phyloP scores from a whole-genome alignment of 2,113 vertebrate species.

The Gorsachius goisagi region DNA sequence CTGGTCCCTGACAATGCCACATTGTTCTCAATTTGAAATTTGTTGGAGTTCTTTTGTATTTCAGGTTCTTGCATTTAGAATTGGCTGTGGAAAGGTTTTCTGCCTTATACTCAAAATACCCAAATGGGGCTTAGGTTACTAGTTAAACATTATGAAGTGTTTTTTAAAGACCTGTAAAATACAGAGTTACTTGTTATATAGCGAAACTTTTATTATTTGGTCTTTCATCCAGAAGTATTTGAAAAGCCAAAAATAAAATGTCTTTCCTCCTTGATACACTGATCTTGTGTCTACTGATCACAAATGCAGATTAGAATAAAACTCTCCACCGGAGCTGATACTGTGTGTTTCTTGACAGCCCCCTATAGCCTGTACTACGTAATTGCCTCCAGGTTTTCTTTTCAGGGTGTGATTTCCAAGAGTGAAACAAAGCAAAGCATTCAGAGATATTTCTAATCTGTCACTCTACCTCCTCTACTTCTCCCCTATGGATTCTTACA shows the following conservation, averaged over 20 bases:
- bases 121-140: not conserved
- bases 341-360: constrained; percentile 17
- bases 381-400: not conserved
- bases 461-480: not conserved
- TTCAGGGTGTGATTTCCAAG: not conserved
- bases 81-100: not conserved
- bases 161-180: constrained; percentile 43
- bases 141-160: constrained; percentile 13
- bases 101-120: not conserved
- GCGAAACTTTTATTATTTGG: not conserved
- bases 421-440: not conserved
- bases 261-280: not conserved
- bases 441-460: not conserved
- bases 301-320: not conserved
- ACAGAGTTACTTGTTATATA: not conserved
- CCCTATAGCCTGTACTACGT: not conserved
- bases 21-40: not conserved
- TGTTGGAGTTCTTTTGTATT: not conserved
- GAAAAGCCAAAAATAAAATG: not conserved
- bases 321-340: not conserved
- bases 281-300: not conserved
- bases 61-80: not conserved
- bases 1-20: not conserved
- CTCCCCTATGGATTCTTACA: not conserved
- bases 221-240: not conserved